Evolutionary conservation across 2,113 vertebrate species (phyloP).

Genomic region (Phalacrocorax aristotelis): DNA sequence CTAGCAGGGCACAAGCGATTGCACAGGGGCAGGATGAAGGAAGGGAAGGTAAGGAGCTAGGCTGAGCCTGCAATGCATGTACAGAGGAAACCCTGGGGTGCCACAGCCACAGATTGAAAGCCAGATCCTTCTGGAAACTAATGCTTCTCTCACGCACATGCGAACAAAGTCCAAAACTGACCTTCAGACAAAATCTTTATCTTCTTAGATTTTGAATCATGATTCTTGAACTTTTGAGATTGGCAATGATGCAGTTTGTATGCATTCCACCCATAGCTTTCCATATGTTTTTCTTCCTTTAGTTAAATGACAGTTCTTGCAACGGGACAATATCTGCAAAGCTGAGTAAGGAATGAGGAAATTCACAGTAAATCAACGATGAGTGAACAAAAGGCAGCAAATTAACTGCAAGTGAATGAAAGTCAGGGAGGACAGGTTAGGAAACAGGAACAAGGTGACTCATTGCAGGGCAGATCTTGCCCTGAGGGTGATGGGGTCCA

Average conservation of each 20-base stretch:
- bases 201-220: not conserved
- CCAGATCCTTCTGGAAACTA: not conserved
- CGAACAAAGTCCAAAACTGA: not conserved
- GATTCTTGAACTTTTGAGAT: not conserved
- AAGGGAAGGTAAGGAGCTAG: not conserved
- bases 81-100: not conserved
- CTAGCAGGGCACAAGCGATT: not conserved
- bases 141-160: not conserved
- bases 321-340: not conserved
- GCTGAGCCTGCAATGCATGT: not conserved
- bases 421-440: not conserved
- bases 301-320: not conserved
- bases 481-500: not conserved
- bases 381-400: not conserved
- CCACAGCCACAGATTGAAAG: not conserved
- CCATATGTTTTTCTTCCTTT: not conserved
- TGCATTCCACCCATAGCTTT: not conserved
- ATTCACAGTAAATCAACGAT: not conserved
- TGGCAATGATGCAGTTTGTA: not conserved
- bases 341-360: not conserved
- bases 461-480: not conserved
- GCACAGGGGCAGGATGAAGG: not conserved
- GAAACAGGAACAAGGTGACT: not conserved
- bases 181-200: not conserved
- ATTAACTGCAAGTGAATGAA: not conserved